Conservation (phyloP, 2,888 invertebrate genomes). For the Apodemia zela region DNA sequence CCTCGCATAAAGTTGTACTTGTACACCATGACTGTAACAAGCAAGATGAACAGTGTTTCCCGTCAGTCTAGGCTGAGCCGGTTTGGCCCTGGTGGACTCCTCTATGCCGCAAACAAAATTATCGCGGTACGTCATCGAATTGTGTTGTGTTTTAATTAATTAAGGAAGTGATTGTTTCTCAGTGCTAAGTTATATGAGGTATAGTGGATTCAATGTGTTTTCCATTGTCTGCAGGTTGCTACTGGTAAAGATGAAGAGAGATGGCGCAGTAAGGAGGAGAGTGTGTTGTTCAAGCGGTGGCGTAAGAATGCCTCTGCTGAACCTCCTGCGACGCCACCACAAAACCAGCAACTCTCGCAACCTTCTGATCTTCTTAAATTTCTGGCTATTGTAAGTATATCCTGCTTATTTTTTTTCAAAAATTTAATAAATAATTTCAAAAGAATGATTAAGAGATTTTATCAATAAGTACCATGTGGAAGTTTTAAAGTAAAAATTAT, state of each 20-base stretch:
- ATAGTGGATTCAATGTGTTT: constrained; percentile 61
- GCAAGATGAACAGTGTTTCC: constrained; percentile 78
- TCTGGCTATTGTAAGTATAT: constrained; percentile 87
- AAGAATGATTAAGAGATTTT: too few species aligned
- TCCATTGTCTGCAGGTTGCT: constrained; percentile 74
- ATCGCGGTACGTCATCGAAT: constrained; percentile 71
- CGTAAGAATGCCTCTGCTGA: constrained; percentile 56
- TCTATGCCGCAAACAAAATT: constrained; percentile 74
- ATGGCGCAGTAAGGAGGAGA: constrained; percentile 70
- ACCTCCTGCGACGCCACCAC: constrained; percentile 42
- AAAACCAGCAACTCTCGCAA: constrained; percentile 44
- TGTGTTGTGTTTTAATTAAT: constrained; percentile 47
- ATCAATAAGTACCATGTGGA: too few species aligned
- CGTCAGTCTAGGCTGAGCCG: constrained; percentile 72
- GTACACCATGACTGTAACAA: constrained; percentile 72
- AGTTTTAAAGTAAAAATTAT: too few species aligned
- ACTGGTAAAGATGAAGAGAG: constrained; percentile 74
- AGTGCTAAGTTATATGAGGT: constrained; percentile 44
- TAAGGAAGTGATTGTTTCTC: constrained; percentile 35
- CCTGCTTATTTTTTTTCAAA: background rate
- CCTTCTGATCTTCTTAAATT: constrained; percentile 83
- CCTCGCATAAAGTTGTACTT: constrained; percentile 44
- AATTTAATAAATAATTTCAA: too few species aligned
- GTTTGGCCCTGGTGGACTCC: constrained; percentile 71
- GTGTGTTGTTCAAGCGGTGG: constrained; percentile 72